Evolutionary conservation across 2,888 invertebrate species (phyloP).

Genomic region (Belgica antarctica): DNA sequence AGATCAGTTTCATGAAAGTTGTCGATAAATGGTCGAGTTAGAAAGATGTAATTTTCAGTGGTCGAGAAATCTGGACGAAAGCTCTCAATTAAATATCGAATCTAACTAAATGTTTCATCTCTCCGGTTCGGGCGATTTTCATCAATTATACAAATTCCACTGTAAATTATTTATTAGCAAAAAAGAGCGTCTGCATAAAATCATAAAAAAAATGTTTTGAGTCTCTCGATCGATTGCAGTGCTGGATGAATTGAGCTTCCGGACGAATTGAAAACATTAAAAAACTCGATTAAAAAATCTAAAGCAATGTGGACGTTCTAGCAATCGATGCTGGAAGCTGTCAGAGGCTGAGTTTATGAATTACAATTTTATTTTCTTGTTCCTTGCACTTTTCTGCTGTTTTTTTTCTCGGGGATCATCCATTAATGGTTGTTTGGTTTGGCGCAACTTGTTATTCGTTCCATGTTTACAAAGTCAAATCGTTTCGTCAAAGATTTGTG

Average conservation of each 20-base stretch:
- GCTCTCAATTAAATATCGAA: conserved; percentile 23
- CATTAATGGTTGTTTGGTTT: too few species aligned
- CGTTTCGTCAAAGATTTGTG: too few species aligned
- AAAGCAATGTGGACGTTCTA: background rate
- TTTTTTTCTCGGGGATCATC: too few species aligned
- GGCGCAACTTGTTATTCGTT: too few species aligned
- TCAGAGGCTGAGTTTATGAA: too few species aligned
- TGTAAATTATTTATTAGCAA: conserved; percentile 3
- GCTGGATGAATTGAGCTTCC: background rate
- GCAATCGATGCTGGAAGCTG: background rate
- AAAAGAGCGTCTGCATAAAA: too few species aligned
- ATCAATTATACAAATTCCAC: background rate
- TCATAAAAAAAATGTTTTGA: conserved; percentile 11
- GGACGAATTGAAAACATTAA: background rate
- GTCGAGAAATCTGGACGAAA: background rate
- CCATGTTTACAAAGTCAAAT: too few species aligned
- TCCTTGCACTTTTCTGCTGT: too few species aligned
- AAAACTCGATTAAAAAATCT: conserved; percentile 1
- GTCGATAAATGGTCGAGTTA: too few species aligned
- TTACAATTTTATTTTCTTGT: too few species aligned
- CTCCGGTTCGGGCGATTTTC: background rate
- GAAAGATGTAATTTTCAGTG: too few species aligned
- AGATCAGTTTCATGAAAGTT: too few species aligned
- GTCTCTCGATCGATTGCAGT: background rate
- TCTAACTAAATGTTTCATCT: conserved; percentile 26